Base-by-base conservation (phyloP, 2,888 invertebrate species). In the Notocelia uddmanniana region DNA sequence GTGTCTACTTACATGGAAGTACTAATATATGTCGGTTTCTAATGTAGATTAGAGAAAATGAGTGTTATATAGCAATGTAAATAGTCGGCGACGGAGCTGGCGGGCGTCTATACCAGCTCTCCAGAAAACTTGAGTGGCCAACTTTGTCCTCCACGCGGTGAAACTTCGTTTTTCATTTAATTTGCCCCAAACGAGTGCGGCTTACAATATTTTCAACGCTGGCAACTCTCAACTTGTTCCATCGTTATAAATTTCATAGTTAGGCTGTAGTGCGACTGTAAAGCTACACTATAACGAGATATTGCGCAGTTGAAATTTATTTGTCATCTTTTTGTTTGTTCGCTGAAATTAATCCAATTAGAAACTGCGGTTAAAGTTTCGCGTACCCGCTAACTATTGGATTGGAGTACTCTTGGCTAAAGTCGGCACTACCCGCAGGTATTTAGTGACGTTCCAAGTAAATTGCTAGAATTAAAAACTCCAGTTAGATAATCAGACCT, bases 91-190 rank as follows among this genome's bases (percentile, higher is more conserved):
- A 57, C 72, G 62, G 37, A 48, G 60, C 60, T 58, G 52, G 34
- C 63, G 55, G 31, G 48, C 68, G 45, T 62, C 62, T 69, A 54
- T 66, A 48, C 75, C 77, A 76, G 74, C 76, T 71, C 75, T 77
- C 71, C 76, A 85, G 83, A 81, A 86, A 91, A 92, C 91, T 92
- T 90, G 89, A 89, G 90, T 88, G 86, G 86, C 81, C 86, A 92
- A 92, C 91, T 92, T 92, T 84, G 88, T 84, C 89, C 85, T 86
- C 86, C 85, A 85, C 85, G 86, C 86, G 83, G 85, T 79, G 82
- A 85, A 92, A 93, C 91, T 92, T 92, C 87, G 87, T 89, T 92
- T 92, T 92, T 90, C 92, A 92, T 93, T 93, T 93, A 92, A 93
- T 92, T 92, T 90, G 87, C 83, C 87, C 88, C 87, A 90, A 92